phyloP scores from a whole-genome alignment of 2,797 vertebrate species.

The Phyllotis vaccarum region DNA sequence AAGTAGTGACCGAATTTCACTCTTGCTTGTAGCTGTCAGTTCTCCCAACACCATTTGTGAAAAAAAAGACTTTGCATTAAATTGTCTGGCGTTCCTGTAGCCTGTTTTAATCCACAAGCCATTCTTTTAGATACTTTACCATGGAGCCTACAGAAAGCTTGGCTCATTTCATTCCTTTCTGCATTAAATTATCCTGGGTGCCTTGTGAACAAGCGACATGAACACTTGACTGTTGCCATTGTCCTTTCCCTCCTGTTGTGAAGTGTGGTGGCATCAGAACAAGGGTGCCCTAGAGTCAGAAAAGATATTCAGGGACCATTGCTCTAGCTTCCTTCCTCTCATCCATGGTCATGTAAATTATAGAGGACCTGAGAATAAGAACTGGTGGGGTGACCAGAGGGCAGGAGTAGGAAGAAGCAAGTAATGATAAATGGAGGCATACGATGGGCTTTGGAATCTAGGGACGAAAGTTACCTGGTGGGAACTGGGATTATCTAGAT shows the following conservation, averaged over 20 bases:
- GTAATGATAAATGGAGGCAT: background rate
- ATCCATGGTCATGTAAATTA: background rate
- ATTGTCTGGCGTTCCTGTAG: background rate
- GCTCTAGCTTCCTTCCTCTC: background rate
- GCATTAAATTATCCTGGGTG: background rate
- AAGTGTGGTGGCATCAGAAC: background rate
- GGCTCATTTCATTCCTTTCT: background rate
- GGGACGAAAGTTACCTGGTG: background rate
- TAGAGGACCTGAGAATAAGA: conserved; percentile 12
- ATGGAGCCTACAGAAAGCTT: background rate
- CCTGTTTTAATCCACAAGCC: conserved; percentile 49
- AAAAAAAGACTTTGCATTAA: conserved; percentile 24
- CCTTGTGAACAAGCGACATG: background rate
- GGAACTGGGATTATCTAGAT: conserved; percentile 1
- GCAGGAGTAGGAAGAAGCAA: conserved; percentile 24
- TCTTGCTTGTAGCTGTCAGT: background rate
- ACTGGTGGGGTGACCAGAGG: background rate
- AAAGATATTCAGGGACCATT: background rate
- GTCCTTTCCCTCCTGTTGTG: conserved; percentile 37
- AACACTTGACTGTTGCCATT: background rate
- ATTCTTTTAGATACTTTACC: background rate
- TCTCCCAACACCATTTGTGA: conserved; percentile 34
- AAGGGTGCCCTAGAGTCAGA: background rate
- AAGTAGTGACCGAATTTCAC: background rate
- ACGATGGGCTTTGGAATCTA: background rate